A percentile compares a stretch with the other conserved stretches of the same genome.
Evolutionary conservation across 2,113 vertebrate genomes (phyloP).

Genomic region (Cyanoramphus novaezelandiae): DNA sequence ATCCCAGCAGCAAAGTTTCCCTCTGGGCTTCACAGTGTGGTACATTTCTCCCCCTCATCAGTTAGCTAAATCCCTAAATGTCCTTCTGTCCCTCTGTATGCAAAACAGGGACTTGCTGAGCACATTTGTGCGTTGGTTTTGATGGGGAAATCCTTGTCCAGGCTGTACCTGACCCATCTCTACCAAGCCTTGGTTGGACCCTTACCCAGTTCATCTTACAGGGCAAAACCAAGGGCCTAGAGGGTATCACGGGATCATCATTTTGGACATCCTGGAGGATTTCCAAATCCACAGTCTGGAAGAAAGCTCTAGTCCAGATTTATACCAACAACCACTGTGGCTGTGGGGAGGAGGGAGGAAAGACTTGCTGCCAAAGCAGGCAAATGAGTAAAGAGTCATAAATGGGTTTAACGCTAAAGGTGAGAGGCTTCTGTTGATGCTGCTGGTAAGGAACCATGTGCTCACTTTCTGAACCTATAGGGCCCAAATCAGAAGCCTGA

Average conservation of each 20-base stretch:
- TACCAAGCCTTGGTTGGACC: not conserved
- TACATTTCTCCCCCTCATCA: not conserved
- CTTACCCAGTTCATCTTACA: not conserved
- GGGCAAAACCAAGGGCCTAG: not conserved
- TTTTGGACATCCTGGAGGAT: not conserved
- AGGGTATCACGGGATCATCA: not conserved
- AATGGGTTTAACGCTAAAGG: not conserved
- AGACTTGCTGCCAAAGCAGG: not conserved
- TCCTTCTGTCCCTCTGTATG: not conserved
- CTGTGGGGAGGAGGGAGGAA: not conserved
- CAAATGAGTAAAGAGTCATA: not conserved
- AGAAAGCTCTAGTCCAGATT: not conserved
- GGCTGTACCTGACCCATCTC: not conserved
- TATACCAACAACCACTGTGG: not conserved
- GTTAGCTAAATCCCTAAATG: not conserved
- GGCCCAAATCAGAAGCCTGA: not conserved
- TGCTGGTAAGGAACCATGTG: fast-evolving
- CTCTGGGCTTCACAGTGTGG: not conserved
- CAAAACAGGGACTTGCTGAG: not conserved
- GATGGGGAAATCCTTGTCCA: not conserved
- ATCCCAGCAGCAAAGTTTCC: not conserved
- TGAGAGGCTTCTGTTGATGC: not conserved
- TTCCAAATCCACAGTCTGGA: not conserved
- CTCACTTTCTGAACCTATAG: not conserved
- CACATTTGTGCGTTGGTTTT: not conserved